A percentile compares a stretch with the other conserved stretches of the same genome.
Evolutionary conservation across 2,797 vertebrate species (phyloP).

Genomic region (Chelmon rostratus): DNA sequence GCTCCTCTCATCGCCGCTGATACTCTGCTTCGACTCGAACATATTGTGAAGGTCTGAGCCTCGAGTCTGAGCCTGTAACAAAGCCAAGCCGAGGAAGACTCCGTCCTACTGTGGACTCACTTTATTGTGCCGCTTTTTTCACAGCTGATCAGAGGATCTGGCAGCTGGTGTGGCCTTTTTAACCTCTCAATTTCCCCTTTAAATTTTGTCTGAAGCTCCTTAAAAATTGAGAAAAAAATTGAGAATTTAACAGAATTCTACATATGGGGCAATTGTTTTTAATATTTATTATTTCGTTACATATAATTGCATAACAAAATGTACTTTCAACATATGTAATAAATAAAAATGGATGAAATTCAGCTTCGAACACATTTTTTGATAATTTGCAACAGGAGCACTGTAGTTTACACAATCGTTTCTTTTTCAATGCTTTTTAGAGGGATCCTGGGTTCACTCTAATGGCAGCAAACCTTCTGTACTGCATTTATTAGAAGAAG

Average conservation of each 20-base stretch:
- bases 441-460: no score
- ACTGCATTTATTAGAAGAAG: no score
- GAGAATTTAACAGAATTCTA: background rate
- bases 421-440: no score
- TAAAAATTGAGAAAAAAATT: background rate
- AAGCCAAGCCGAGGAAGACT: constrained; percentile 57
- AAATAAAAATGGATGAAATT: background rate
- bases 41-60: constrained; percentile 70
- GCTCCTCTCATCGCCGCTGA: constrained; percentile 78
- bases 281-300: background rate
- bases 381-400: no score
- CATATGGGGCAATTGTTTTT: background rate
- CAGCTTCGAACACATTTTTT: background rate
- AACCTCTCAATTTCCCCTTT: background rate
- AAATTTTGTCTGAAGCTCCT: background rate
- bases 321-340: background rate
- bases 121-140: constrained; percentile 46
- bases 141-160: constrained; percentile 38
- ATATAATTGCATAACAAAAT: background rate
- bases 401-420: no score
- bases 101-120: constrained; percentile 43
- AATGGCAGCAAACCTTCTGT: no score
- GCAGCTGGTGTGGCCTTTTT: constrained; percentile 46
- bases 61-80: constrained; percentile 66
- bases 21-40: constrained; percentile 61